Evolutionary conservation across 2,113 vertebrate species (phyloP).

Genomic region (Bostrychus sinensis): DNA sequence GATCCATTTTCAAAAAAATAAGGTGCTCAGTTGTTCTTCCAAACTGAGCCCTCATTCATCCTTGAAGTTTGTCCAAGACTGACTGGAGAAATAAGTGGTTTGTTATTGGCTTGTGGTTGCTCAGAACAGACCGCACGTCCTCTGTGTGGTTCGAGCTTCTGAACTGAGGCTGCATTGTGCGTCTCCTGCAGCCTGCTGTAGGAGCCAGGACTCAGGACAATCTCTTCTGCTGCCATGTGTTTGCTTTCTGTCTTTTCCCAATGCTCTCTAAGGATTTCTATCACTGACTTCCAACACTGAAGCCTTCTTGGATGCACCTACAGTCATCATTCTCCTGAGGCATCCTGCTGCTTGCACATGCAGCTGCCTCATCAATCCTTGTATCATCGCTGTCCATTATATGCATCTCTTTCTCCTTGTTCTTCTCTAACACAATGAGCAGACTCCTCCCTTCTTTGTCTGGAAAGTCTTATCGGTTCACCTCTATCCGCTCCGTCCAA

Average conservation of each 20-base stretch:
- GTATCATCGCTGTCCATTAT: constrained; percentile 27
- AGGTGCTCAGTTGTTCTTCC: constrained; percentile 12
- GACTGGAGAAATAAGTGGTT: constrained; percentile 42
- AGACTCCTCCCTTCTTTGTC: constrained; percentile 42
- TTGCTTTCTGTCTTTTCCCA: constrained; percentile 1
- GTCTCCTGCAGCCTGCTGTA: constrained; percentile 27
- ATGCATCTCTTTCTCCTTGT: constrained; percentile 16
- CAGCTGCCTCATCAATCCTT: constrained; percentile 26
- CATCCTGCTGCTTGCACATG: constrained; percentile 26
- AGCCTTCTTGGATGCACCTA: constrained; percentile 11
- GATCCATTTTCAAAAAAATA: constrained; percentile 19
- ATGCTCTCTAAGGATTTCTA: constrained; percentile 24
- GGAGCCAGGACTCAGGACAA: constrained; percentile 32
- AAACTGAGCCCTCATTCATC: constrained; percentile 40
- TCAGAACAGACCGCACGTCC: constrained; percentile 56
- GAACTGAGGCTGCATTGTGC: constrained; percentile 71
- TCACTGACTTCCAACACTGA: constrained; percentile 49
- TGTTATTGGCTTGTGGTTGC: constrained; percentile 54
- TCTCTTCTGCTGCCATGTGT: constrained; percentile 8
- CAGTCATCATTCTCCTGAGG: constrained; percentile 25
- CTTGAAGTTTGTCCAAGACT: constrained; percentile 44
- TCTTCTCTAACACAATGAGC: constrained; percentile 29
- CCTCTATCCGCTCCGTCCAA: constrained; percentile 41
- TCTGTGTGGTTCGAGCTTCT: constrained; percentile 58
- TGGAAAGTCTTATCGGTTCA: constrained; percentile 55